Conservation (phyloP, 2,113 vertebrate species). For the Melanocharis versteri region DNA sequence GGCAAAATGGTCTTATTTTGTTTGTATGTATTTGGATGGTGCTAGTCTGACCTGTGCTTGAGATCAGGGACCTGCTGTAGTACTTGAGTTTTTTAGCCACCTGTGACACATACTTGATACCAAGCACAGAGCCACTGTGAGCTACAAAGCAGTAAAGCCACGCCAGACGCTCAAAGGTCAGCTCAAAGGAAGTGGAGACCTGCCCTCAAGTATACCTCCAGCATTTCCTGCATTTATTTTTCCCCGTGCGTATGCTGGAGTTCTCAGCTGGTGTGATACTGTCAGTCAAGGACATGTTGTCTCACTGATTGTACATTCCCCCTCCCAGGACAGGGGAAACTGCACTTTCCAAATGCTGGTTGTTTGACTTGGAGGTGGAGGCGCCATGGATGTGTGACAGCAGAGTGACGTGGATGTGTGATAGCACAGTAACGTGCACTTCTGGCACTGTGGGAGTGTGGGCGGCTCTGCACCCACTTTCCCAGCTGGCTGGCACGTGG, state of each 20-base stretch:
- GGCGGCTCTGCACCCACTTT: accelerated
- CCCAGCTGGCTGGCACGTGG: accelerated
- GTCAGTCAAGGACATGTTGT: background rate
- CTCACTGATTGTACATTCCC: background rate
- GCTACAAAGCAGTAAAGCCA: background rate
- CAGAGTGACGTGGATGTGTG: background rate
- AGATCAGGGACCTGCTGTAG: background rate
- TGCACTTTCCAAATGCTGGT: background rate
- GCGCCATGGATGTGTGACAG: accelerated
- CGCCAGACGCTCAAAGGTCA: background rate
- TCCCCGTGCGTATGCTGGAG: accelerated
- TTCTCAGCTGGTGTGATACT: background rate
- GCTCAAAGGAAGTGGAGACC: background rate
- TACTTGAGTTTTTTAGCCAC: background rate
- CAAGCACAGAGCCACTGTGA: background rate
- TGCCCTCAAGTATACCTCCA: background rate
- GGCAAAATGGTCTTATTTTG: background rate
- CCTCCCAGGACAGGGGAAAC: background rate
- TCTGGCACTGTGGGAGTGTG: background rate
- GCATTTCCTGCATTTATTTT: background rate
- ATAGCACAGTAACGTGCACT: background rate
- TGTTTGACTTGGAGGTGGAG: background rate
- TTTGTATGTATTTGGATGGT: background rate
- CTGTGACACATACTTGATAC: background rate
- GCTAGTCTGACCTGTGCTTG: background rate